Evolutionary conservation across 2,113 vertebrate species (phyloP).

Genomic region (Variabilichromis moorii): DNA sequence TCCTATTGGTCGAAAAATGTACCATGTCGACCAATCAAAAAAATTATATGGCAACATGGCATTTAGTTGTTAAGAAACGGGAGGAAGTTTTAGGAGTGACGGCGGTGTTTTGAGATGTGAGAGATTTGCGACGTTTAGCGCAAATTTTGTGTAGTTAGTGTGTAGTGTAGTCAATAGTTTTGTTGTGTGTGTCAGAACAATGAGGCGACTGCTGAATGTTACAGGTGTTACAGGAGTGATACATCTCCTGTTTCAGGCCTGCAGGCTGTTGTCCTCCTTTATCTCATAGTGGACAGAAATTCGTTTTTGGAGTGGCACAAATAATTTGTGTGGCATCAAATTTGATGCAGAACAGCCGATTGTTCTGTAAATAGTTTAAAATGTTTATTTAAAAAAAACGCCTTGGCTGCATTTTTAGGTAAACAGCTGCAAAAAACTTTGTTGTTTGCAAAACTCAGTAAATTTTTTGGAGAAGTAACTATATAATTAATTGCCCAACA

Average conservation of each 20-base stretch:
- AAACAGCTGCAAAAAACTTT: not conserved
- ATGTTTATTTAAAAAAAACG: not conserved
- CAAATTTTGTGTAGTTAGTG: no score
- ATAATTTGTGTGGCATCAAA: not conserved
- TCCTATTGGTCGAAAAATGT: no score
- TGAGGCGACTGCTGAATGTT: not conserved
- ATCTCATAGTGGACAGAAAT: not conserved
- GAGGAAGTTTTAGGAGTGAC: no score
- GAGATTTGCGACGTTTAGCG: no score
- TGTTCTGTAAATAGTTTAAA: not conserved
- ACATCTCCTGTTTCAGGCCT: fast-evolving
- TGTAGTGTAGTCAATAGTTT: no score
- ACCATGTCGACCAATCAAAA: no score
- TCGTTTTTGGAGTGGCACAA: not conserved
- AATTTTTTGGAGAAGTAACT: fast-evolving
- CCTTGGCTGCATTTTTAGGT: not conserved
- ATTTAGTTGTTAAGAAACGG: no score
- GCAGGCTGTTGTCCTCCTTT: not conserved
- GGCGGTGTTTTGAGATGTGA: no score
- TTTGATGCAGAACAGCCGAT: not conserved
- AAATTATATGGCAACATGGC: no score
- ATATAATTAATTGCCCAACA: not conserved
- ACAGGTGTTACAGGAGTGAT: fast-evolving
- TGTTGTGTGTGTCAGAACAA: not conserved
- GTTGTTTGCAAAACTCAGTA: not conserved